Evolutionary conservation across 2,113 vertebrate genomes (phyloP), one percentile per base, ranked within the genome.

Genomic region (Brachyhypopomus gauderio): DNA sequence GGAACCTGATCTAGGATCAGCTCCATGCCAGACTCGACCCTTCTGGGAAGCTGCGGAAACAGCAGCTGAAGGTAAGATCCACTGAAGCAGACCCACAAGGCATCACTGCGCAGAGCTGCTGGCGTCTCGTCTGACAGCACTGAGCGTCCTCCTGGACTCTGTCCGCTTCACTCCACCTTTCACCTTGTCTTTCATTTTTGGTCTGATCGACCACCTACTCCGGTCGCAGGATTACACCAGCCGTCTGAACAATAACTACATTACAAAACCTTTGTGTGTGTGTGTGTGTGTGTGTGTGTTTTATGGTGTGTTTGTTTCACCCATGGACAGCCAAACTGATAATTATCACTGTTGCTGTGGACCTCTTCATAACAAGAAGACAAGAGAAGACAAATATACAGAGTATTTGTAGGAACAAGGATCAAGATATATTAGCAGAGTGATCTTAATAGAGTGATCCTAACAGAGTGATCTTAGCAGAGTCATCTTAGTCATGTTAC

Each of bases 261-360:
- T 3, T 30, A 30, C 30, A 30, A 1, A 30, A 30, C 2, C 30
- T 30, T 3, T 30, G 30, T 30, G 74, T 41, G 41, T 41, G 4
- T 41, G 41, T 41, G 41, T 41, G 41, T 41, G 41, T 41, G 41
- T 41, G 41, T 41, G 38, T 75, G 19, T 56, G 12, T 56, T 3
- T 64, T 34, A 9, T 78, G 66, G 69, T 70, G 74, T 77, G 77
- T 83, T 63, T 82, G 70, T 82, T 83, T 52, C 67, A 75, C 66
- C 70, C 23, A 80, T 58, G 36, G 41, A 84, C 27, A 77, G n/a
- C n/a, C 63, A 77, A 73, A 77, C 38, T 70, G 45, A n/a, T 72
- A 64, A 77, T 72, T 25, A 78, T 66, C 30, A 30, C 34, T 8
- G 34, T 16, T 58, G 36, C 63, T 58, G 36, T 30, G 12, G 7